phyloP scores from a whole-genome alignment of 2,113 vertebrate species.

The Gambusia affinis region DNA sequence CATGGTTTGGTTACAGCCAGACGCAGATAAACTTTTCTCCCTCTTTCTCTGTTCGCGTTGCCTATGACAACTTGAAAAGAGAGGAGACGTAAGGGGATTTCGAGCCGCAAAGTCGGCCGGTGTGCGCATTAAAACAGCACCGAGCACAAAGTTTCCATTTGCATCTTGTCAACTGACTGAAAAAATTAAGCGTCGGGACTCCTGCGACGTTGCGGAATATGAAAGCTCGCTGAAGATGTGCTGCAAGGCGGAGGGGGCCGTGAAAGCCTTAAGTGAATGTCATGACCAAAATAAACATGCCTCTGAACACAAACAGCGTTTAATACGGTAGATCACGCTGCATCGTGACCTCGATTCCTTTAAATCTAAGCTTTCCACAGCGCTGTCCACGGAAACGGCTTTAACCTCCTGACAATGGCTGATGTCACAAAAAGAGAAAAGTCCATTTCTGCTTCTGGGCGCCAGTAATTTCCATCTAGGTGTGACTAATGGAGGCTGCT shows the following conservation, averaged over 20 bases:
- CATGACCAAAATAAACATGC: constrained; percentile 53
- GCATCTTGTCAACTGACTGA: constrained; percentile 28
- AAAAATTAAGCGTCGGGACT: constrained; percentile 23
- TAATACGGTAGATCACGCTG: constrained; percentile 33
- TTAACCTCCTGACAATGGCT: constrained; percentile 47
- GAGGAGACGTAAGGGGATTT: constrained; percentile 57
- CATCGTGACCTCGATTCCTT: constrained; percentile 64
- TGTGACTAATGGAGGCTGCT: constrained; percentile 43
- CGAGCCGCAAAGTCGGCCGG: constrained; percentile 31
- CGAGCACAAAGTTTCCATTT: constrained; percentile 39
- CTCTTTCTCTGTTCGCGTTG: constrained; percentile 34
- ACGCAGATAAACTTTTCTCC: constrained; percentile 48
- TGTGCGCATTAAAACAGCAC: constrained; percentile 49
- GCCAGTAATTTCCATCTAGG: background rate
- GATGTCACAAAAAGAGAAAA: constrained; percentile 37
- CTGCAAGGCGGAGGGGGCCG: constrained; percentile 13
- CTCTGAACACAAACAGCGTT: constrained; percentile 44
- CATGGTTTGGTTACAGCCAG: constrained; percentile 60
- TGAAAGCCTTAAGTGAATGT: constrained; percentile 44
- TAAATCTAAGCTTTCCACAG: constrained; percentile 53
- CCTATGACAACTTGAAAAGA: constrained; percentile 50
- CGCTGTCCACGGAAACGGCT: constrained; percentile 29
- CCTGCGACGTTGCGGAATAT: constrained; percentile 4
- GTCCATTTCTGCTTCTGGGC: constrained; percentile 36
- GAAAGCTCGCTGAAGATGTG: constrained; percentile 32